A percentile compares a stretch with the other conserved stretches of the same genome.
Evolutionary conservation across 2,888 invertebrate species (phyloP).

Genomic region (Apocheima hispidaria): DNA sequence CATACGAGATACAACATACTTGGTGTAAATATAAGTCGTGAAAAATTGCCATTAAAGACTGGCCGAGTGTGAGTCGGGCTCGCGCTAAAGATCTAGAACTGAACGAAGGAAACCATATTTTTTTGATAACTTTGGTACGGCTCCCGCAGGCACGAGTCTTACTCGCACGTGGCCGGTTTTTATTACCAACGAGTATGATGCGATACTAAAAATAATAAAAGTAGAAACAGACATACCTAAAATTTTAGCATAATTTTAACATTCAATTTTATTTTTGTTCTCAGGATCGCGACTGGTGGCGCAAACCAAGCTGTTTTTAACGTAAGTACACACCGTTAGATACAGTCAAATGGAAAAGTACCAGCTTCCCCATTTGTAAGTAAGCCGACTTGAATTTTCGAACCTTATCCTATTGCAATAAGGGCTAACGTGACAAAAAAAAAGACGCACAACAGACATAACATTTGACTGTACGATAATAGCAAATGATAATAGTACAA

Average conservation of each 20-base stretch:
- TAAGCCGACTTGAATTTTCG: conserved; percentile 9
- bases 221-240: background rate
- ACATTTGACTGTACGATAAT: conserved; percentile 36
- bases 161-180: too few species aligned
- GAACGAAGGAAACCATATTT: too few species aligned
- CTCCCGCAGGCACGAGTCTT: too few species aligned
- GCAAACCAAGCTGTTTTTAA: conserved; percentile 48
- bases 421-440: conserved; percentile 9
- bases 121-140: too few species aligned
- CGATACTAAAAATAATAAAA: too few species aligned
- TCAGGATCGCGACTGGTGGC: conserved; percentile 49
- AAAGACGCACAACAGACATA: conserved; percentile 18
- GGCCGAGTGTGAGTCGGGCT: too few species aligned
- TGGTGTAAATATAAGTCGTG: too few species aligned
- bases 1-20: too few species aligned
- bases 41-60: too few species aligned
- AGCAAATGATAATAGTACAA: conserved; percentile 31
- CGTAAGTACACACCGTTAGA: conserved; percentile 52
- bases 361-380: conserved; percentile 21
- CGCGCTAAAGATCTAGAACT: too few species aligned
- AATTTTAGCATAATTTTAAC: conserved; percentile 8
- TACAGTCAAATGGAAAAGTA: conserved; percentile 27
- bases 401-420: conserved; percentile 24
- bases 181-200: too few species aligned
- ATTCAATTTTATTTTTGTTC: conserved; percentile 51